Evolutionary conservation across 2,113 vertebrate species (phyloP), one percentile per base, ranked within the genome.

Genomic region (Neodon shergylaensis): DNA sequence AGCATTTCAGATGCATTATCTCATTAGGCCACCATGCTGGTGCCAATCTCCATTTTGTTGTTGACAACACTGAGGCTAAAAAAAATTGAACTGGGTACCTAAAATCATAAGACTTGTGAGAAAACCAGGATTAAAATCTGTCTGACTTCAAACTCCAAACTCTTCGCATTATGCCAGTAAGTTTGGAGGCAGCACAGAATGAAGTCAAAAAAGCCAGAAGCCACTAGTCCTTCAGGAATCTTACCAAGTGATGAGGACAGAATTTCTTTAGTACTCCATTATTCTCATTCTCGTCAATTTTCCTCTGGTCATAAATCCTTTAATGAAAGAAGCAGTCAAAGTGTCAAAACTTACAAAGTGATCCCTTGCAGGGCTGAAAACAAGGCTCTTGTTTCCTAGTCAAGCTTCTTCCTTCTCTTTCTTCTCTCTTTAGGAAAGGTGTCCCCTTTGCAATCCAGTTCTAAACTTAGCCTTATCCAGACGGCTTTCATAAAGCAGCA

Each of bases 291-390:
- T 99, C 99, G 0, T 99, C 99, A 12, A 99, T 99, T 97, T 99
- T 99, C 94, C 99, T 99, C 98, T 99, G 99, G 95, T 99, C 99
- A 13, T 99, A 99, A 97, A 99, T 99, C 98, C 99, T 99, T 83
- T 36, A 14, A 65, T 14, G 13, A 24, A 93, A 61, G 65, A 65
- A 89, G 73, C 58, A 93, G 92, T 10, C 16, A 89, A 89, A 91
- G 86, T 42, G 65, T 96, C 84, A 90, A 76, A 93, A 90, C 19
- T 58, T 61, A 90, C 1, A 22, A 74, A 83, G 9, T 2, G 24
- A 77, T 39, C 24, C 58, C 74, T 66, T 39, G 3, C 70, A 84
- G 28, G 76, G 52, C 0, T 74, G 22, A 93, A 88, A n/a, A 84
- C 16, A 24, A 76, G 88, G 33, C 21, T 5, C 21, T 5, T 36